Evolutionary conservation across 1,140 invertebrate species (phyloP).

Genomic region (Cecropterus lyciades): DNA sequence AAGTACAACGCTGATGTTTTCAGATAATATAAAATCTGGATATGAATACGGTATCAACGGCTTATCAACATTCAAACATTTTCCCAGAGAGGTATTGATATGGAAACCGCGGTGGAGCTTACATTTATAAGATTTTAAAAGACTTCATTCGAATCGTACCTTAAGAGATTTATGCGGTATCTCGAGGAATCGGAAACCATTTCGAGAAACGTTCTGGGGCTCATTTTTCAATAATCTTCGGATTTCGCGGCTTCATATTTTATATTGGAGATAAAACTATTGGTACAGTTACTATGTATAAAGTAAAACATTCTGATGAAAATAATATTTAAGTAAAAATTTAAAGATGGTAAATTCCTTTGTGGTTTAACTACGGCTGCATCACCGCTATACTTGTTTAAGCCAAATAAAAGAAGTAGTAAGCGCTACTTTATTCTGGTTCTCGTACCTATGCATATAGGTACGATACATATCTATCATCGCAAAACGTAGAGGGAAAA

Average conservation of each 20-base stretch:
- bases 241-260: constrained; percentile 49
- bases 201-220: constrained; percentile 48
- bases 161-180: constrained; percentile 58
- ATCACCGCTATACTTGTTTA: too few relatives aligned
- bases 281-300: not conserved
- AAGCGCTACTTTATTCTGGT: too few relatives aligned
- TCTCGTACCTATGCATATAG: too few relatives aligned
- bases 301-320: too few relatives aligned
- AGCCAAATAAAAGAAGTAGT: too few relatives aligned
- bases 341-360: too few relatives aligned
- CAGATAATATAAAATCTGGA: too few relatives aligned
- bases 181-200: constrained; percentile 61
- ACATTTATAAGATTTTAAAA: constrained; percentile 32
- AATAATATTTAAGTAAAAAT: too few relatives aligned
- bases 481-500: too few relatives aligned
- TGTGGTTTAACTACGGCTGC: too few relatives aligned
- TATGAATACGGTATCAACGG: not conserved
- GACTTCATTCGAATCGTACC: constrained; percentile 46
- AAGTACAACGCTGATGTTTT: too few relatives aligned
- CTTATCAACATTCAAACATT: not conserved
- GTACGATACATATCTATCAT: too few relatives aligned
- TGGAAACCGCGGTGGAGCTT: constrained; percentile 27
- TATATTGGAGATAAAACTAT: constrained; percentile 37
- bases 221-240: constrained; percentile 74
- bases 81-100: constrained; percentile 2